Base-by-base conservation (phyloP, 2,888 invertebrate genomes). In the Lacanobia wlatinum region DNA sequence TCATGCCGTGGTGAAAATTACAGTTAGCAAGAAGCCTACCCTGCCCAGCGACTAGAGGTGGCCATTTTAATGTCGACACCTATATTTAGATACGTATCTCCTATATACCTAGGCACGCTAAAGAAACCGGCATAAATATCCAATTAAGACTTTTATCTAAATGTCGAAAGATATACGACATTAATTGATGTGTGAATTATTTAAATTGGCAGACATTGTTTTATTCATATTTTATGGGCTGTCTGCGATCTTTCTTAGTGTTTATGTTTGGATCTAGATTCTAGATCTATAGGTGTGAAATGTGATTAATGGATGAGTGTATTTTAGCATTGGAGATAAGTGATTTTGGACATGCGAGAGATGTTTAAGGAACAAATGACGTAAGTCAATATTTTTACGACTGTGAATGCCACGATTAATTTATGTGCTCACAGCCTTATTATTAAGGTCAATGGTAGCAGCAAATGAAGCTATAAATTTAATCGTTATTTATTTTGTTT, bases 91-190 rank as follows among this genome's bases (percentile, higher is more conserved):
- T 78, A 55, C 40, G 16, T 59, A 48, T 50, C 55, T 21, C 0
- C 12, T 46, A 38, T 60, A 40, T 21, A 78, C 50, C 21, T 79
- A 70, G 66, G 56, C 67, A 18, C 48, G 18, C 18, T 48, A 64
- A 64, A 55, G 14, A 67, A 76, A 67, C 70, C 70, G 62, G 56
- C 71, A 78, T 79, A 63, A 71, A 80, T 71, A 73, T 84, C 71
- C 70, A 83, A 83, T 85, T 85, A 87, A 79, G 70, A 62, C 58
- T 72, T 67, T 77, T 77, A 79, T 87, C 75, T 84, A 61, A 80
- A 83, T 59, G 50, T 76, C 56, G 68, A 71, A 60, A 85, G 73
- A 83, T 74, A 77, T 70, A 83, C 69, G 71, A 55, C 61, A 38
- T 69, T 78, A 76, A 83, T 80, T 74, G 70, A 78, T 84, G 73